These are phyloP conservation scores for Kryptopterus vitreolus DNA, from an alignment of 2,797 vertebrate species.

Conservation along the genomic window DNA sequence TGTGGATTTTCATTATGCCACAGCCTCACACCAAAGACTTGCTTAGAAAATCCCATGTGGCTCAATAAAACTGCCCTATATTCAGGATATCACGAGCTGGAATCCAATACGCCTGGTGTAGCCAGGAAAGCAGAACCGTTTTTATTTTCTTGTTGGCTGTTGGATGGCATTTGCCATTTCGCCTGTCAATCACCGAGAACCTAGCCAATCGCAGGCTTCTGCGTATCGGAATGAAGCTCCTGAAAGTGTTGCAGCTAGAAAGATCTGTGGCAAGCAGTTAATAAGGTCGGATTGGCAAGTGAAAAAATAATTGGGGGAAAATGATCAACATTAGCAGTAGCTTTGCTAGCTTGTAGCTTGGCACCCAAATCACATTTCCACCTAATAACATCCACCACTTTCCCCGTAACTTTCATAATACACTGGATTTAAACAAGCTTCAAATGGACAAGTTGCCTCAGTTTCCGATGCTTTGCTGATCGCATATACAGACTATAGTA, in stretches of 20 bases:
- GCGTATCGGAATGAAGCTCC: background rate
- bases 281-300: background rate
- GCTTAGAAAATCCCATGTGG: background rate
- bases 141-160: no score
- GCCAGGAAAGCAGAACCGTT: background rate
- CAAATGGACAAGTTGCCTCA: background rate
- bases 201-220: background rate
- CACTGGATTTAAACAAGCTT: background rate
- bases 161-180: background rate
- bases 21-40: background rate
- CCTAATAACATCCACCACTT: background rate
- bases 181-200: background rate
- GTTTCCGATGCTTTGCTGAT: background rate
- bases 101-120: background rate
- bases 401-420: background rate
- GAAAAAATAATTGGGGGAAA: no score
- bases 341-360: background rate
- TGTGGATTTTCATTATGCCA: background rate
- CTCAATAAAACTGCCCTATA: background rate
- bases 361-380: background rate
- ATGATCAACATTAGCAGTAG: background rate
- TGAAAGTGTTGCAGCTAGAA: background rate
- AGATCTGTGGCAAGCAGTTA: background rate
- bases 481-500: background rate
- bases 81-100: no score